These are phyloP conservation scores for human DNA, from an alignment of 2,113 vertebrate species.

Conservation along the genomic window DNA sequence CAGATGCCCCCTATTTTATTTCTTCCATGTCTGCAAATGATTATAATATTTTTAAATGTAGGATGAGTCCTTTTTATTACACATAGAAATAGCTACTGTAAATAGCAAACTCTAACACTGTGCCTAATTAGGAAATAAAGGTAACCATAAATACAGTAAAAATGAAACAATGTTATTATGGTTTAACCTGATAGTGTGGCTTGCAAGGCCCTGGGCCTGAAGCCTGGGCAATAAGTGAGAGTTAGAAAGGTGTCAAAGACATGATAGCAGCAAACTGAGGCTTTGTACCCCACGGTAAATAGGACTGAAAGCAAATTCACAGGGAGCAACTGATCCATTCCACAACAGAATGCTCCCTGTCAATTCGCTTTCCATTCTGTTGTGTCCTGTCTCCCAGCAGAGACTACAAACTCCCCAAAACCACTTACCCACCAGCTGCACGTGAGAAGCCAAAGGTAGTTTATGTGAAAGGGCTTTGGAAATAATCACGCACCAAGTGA, in stretches of 20 bases:
- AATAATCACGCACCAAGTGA: background rate
- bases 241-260: background rate
- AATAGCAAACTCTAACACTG: background rate
- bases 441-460: background rate
- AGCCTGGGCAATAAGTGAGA: background rate
- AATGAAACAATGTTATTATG: fast-evolving
- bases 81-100: background rate
- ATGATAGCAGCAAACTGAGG: fast-evolving
- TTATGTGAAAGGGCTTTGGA: background rate
- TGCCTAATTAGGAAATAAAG: background rate
- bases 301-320: background rate
- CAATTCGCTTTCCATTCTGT: no score
- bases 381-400: no score
- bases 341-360: no score
- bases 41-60: background rate
- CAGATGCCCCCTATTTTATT: background rate
- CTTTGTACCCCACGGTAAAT: fast-evolving
- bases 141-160: background rate
- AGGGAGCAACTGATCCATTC: no score
- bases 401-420: background rate
- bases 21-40: background rate
- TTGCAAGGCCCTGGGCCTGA: background rate
- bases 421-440: fast-evolving
- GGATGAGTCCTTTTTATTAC: background rate
- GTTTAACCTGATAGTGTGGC: background rate